These are phyloP conservation scores for Scaptomyza tumidula DNA, from an alignment of 2,888 invertebrate genomes.

Conservation along the genomic window DNA sequence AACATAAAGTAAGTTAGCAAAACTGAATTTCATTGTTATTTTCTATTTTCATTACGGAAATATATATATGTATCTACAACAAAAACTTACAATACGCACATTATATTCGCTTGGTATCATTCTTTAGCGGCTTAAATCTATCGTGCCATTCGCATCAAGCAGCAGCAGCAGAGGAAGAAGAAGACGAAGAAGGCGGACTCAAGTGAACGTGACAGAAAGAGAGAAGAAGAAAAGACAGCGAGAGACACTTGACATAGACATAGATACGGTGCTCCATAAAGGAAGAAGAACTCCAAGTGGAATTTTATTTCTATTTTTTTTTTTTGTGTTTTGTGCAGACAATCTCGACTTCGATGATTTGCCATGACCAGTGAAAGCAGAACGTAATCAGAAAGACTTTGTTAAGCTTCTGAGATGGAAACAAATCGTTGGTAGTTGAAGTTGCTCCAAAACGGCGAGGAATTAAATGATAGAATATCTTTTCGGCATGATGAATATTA, in stretches of 20 bases:
- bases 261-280: slow-evolving; percentile 26
- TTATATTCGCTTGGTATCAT: slow-evolving; percentile 73
- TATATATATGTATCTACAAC: slow-evolving; percentile 4
- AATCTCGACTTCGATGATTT: slow-evolving; percentile 51
- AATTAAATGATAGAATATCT: neutral
- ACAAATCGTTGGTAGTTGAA: slow-evolving; percentile 19
- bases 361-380: slow-evolving; percentile 71
- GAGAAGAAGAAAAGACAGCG: slow-evolving; percentile 1
- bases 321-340: slow-evolving; percentile 2
- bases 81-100: slow-evolving; percentile 57
- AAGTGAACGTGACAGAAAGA: slow-evolving; percentile 59
- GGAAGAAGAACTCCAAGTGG: slow-evolving; percentile 24
- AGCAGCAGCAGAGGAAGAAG: neutral
- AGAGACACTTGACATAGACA: slow-evolving; percentile 58
- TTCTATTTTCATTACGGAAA: slow-evolving; percentile 74
- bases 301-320: neutral
- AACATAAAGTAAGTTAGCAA: slow-evolving; percentile 11
- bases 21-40: slow-evolving; percentile 49
- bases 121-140: slow-evolving; percentile 70
- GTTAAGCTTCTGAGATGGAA: slow-evolving; percentile 26
- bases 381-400: slow-evolving; percentile 58
- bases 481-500: neutral
- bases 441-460: neutral
- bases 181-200: slow-evolving; percentile 36
- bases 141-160: slow-evolving; percentile 43